Conservation (phyloP, 1,140 invertebrate species). For the Himalopsyche phryganea region DNA sequence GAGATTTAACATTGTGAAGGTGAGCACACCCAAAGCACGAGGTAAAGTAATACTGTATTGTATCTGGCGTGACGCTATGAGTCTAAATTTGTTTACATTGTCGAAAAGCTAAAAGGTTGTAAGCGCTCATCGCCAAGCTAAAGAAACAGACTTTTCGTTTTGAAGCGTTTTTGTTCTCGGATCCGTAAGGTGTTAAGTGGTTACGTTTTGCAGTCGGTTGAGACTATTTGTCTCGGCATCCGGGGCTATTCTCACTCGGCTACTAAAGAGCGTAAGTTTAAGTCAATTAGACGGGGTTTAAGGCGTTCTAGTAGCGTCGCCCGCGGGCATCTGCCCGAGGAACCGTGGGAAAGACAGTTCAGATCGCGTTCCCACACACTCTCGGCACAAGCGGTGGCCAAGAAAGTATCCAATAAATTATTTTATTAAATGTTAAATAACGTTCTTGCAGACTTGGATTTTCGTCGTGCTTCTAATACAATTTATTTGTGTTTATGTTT, state of each 20-base stretch:
- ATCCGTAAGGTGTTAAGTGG: background rate
- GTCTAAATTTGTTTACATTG: slow-evolving; percentile 24
- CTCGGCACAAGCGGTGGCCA: slow-evolving; percentile 14
- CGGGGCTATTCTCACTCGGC: background rate
- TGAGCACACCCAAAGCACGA: background rate
- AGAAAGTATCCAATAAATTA: slow-evolving; percentile 26
- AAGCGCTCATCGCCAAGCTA: background rate
- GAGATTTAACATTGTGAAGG: background rate
- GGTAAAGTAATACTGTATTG: slow-evolving; percentile 1
- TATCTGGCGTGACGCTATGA: slow-evolving; percentile 27
- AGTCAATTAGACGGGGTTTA: background rate
- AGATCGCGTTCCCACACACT: slow-evolving; percentile 20
- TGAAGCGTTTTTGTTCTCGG: background rate
- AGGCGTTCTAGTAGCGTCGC: too few species aligned
- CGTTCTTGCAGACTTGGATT: too few species aligned
- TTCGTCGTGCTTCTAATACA: too few species aligned
- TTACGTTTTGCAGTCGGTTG: background rate
- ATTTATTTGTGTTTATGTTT: too few species aligned
- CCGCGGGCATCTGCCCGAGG: background rate
- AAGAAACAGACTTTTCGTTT: background rate
- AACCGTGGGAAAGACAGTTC: slow-evolving; percentile 19
- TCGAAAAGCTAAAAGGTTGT: background rate
- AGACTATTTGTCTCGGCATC: background rate
- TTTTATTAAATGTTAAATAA: slow-evolving; percentile 9
- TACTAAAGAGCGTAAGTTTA: background rate